Conservation (phyloP, 2,113 vertebrate species). For the Prolemur simus region DNA sequence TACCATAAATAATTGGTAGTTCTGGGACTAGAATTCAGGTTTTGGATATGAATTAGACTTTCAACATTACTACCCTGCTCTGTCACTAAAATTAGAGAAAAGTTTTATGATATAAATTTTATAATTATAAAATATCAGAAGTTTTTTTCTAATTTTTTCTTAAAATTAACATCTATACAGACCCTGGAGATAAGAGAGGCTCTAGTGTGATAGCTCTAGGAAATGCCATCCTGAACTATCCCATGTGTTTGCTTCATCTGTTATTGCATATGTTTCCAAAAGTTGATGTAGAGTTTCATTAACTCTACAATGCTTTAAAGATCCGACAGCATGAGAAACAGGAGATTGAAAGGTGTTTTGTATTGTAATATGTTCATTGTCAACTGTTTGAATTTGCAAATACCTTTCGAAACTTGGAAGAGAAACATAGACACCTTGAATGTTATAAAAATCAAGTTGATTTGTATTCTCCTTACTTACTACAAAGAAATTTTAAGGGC, state of each 20-base stretch:
- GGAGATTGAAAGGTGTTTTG: neutral
- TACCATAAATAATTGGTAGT: neutral
- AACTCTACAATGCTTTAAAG: neutral
- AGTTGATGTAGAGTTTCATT: neutral
- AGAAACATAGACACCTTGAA: neutral
- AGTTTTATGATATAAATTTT: neutral
- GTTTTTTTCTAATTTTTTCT: neutral
- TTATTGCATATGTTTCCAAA: neutral
- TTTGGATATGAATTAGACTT: neutral
- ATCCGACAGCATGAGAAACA: neutral
- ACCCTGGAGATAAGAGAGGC: neutral
- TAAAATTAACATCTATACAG: neutral
- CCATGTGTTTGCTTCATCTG: neutral
- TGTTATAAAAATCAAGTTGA: neutral
- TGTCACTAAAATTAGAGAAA: neutral
- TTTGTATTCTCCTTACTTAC: constrained; percentile 19
- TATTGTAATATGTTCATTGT: neutral
- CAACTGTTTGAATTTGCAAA: constrained; percentile 14
- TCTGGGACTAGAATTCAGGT: neutral
- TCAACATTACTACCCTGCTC: rapidly evolving
- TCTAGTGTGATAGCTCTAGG: neutral
- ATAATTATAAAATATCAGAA: too few species aligned
- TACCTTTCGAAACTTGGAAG: constrained; percentile 8
- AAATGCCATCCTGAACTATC: neutral
- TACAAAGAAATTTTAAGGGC: neutral